A percentile compares a stretch with the other conserved stretches of the same genome.
Evolutionary conservation across 2,113 vertebrate species (phyloP).

Genomic region (Oophaga pumilio): DNA sequence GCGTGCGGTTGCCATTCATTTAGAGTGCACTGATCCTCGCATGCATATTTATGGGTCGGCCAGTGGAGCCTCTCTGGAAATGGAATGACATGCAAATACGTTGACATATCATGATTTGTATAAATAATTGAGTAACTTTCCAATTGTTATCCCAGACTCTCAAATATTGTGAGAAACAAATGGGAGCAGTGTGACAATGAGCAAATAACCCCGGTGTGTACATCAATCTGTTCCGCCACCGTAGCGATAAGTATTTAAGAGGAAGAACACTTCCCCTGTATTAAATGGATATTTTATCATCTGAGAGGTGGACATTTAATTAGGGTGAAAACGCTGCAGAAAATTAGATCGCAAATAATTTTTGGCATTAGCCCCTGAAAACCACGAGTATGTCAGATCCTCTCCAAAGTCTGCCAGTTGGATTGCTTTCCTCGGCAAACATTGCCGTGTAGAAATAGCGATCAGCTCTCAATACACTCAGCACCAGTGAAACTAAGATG

Average conservation of each 20-base stretch:
- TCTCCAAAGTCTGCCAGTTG: slow-evolving; percentile 53
- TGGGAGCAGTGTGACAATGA: slow-evolving; percentile 27
- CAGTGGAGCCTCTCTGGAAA: background rate
- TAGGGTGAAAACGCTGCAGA: slow-evolving; percentile 55
- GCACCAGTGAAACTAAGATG: slow-evolving; percentile 57
- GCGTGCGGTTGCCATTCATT: background rate
- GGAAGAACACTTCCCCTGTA: slow-evolving; percentile 36
- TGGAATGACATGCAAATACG: slow-evolving; percentile 2
- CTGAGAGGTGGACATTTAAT: slow-evolving; percentile 55
- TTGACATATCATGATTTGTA: background rate
- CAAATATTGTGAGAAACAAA: background rate
- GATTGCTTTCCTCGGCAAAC: slow-evolving; percentile 55
- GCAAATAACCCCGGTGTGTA: background rate
- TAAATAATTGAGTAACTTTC: slow-evolving; percentile 33
- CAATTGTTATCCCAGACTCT: slow-evolving; percentile 13
- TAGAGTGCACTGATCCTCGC: background rate
- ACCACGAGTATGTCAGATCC: slow-evolving; percentile 54
- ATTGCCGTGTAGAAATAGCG: slow-evolving; percentile 43
- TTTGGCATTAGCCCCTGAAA: slow-evolving; percentile 49
- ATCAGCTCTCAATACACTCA: slow-evolving; percentile 57
- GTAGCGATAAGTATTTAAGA: slow-evolving; percentile 35
- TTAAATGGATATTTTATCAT: slow-evolving; percentile 55
- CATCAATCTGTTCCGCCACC: background rate
- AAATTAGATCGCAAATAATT: slow-evolving; percentile 57
- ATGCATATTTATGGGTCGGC: slow-evolving; percentile 7